These are phyloP conservation scores for Drosophila lutescens DNA, from an alignment of 2,888 invertebrate species.

Conservation along the genomic window DNA sequence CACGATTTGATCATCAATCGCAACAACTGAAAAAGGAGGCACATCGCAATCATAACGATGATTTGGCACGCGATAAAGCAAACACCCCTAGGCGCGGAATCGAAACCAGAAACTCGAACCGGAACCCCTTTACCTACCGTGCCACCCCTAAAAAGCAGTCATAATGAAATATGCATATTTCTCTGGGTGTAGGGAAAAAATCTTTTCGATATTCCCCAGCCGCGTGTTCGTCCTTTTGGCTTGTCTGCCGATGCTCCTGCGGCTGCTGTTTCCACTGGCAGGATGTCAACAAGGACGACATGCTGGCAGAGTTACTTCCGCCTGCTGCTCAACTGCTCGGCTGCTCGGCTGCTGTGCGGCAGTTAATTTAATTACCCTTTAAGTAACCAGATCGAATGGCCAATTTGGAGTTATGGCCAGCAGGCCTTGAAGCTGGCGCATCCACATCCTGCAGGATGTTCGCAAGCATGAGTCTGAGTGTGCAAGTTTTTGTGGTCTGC, in stretches of 20 bases:
- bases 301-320: slow-evolving; percentile 47
- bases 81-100: slow-evolving; percentile 30
- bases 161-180: slow-evolving; percentile 74
- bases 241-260: slow-evolving; percentile 34
- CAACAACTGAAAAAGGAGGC: slow-evolving; percentile 33
- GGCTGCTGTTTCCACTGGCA: slow-evolving; percentile 18
- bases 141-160: slow-evolving; percentile 52
- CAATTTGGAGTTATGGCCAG: slow-evolving; percentile 65
- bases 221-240: slow-evolving; percentile 65
- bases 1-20: slow-evolving; percentile 81
- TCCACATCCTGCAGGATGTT: slow-evolving; percentile 17
- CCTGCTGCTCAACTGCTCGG: slow-evolving; percentile 11
- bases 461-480: neutral
- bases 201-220: slow-evolving; percentile 27
- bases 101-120: slow-evolving; percentile 21
- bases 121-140: slow-evolving; percentile 17
- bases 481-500: slow-evolving; percentile 22
- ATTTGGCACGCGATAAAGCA: slow-evolving; percentile 81
- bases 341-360: slow-evolving; percentile 44
- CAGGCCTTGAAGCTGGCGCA: slow-evolving; percentile 20
- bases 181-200: slow-evolving; percentile 1
- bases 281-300: slow-evolving; percentile 62
- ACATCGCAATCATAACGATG: slow-evolving; percentile 77
- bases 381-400: slow-evolving; percentile 82
- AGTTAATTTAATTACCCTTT: slow-evolving; percentile 83